These are phyloP conservation scores for Tipula vernalis DNA, from an alignment of 2,888 invertebrate species.

Conservation along the genomic window DNA sequence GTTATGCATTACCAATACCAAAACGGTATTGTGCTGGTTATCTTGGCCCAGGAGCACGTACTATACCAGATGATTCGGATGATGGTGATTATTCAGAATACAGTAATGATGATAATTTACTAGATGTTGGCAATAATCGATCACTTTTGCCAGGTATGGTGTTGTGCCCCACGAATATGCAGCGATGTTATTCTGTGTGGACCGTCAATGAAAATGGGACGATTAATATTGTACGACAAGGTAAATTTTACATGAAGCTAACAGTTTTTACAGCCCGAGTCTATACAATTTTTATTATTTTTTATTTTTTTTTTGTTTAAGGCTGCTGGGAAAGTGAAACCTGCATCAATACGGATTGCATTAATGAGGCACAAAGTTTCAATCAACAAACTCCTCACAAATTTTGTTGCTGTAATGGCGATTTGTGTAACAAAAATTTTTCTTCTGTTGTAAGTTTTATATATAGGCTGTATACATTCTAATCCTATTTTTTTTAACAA, in stretches of 20 bases:
- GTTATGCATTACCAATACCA: background rate
- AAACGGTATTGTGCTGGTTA: background rate
- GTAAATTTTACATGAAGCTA: conserved; percentile 23
- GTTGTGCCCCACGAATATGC: background rate
- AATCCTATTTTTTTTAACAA: background rate
- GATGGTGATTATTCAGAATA: conserved; percentile 8
- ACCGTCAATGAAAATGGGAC: conserved; percentile 47
- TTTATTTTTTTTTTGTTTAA: conserved; percentile 19
- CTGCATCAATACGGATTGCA: conserved; percentile 43
- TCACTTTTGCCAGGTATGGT: background rate
- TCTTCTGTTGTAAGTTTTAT: conserved; percentile 16
- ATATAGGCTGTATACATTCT: background rate
- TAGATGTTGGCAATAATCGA: background rate
- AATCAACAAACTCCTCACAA: conserved; percentile 30
- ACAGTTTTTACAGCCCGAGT: background rate
- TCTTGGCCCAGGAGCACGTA: background rate
- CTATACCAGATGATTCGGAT: background rate
- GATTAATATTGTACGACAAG: conserved; percentile 56
- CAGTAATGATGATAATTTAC: background rate
- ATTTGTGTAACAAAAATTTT: conserved; percentile 56
- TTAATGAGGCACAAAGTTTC: conserved; percentile 40
- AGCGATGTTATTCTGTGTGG: conserved; percentile 59
- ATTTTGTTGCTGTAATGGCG: conserved; percentile 71
- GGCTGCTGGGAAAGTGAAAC: conserved; percentile 46
- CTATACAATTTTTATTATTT: background rate